phyloP scores from a whole-genome alignment of 2,113 vertebrate species.

The Rhizomys pruinosus region DNA sequence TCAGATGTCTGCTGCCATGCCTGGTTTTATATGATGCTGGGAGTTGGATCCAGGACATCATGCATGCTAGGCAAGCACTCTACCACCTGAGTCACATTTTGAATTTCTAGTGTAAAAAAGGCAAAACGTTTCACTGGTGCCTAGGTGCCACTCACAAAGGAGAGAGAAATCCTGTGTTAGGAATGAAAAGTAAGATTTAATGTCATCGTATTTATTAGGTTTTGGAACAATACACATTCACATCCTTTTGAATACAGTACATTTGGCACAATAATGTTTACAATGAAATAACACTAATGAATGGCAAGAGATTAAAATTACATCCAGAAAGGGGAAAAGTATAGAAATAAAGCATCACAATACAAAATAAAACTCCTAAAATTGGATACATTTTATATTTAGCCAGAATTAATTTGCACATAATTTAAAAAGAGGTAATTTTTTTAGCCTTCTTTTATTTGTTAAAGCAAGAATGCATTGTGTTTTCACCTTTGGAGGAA shows the following conservation, averaged over 20 bases:
- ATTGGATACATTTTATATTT: slow-evolving; percentile 88
- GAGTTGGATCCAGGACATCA: too few species aligned
- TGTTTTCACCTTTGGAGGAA: slow-evolving; percentile 82
- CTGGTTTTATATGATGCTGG: background rate
- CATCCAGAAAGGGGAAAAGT: slow-evolving; percentile 90
- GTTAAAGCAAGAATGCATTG: slow-evolving; percentile 80
- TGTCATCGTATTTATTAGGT: slow-evolving; percentile 96
- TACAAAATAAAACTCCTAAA: slow-evolving; percentile 89
- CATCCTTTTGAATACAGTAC: slow-evolving; percentile 99
- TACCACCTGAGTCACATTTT: background rate
- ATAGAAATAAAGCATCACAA: slow-evolving; percentile 97
- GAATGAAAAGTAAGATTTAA: slow-evolving; percentile 85
- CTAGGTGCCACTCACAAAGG: slow-evolving; percentile 82
- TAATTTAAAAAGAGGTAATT: slow-evolving; percentile 93
- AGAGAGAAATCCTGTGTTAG: background rate
- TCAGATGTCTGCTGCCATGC: background rate
- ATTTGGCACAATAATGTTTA: slow-evolving; percentile 98
- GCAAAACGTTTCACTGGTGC: slow-evolving; percentile 83
- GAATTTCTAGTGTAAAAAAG: slow-evolving; percentile 85
- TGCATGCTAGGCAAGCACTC: background rate
- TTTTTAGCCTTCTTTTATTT: slow-evolving; percentile 82
- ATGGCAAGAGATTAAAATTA: slow-evolving; percentile 92
- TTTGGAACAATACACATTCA: slow-evolving; percentile 97
- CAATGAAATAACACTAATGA: slow-evolving; percentile 93
- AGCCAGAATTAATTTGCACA: slow-evolving; percentile 90